Evolutionary conservation across 2,888 invertebrate species (phyloP).

Genomic region (Agrotis puta): DNA sequence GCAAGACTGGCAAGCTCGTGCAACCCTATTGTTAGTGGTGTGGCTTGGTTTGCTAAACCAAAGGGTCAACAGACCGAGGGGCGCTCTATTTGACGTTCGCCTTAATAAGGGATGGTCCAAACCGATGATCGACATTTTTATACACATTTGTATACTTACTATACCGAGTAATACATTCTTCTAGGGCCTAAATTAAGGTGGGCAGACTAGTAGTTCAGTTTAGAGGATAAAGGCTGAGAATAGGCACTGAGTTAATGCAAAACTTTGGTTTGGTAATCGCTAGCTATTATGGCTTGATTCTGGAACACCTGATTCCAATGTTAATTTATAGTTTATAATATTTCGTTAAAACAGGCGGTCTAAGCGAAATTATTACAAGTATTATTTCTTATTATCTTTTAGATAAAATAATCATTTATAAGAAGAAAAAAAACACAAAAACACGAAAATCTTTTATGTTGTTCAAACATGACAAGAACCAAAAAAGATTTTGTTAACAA

Average conservation of each 20-base stretch:
- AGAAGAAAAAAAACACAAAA: not conserved
- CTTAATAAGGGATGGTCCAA: conserved; percentile 65
- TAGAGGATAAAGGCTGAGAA: too few relatives aligned
- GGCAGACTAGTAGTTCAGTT: too few relatives aligned
- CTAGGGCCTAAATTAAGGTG: too few relatives aligned
- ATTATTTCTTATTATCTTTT: too few relatives aligned
- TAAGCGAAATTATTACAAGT: too few relatives aligned
- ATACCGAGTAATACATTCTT: not conserved
- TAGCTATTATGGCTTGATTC: too few relatives aligned
- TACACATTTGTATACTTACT: conserved; percentile 27
- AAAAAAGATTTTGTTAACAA: conserved; percentile 13
- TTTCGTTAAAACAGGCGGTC: too few relatives aligned
- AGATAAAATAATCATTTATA: too few relatives aligned
- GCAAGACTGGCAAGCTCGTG: not conserved
- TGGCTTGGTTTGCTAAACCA: conserved; percentile 66
- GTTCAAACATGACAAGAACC: conserved; percentile 13
- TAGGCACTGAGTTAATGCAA: too few relatives aligned
- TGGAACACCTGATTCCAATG: too few relatives aligned
- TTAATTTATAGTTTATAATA: too few relatives aligned
- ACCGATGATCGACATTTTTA: conserved; percentile 49
- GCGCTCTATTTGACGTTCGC: conserved; percentile 68
- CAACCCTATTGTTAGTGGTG: conserved; percentile 43
- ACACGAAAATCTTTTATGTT: not conserved
- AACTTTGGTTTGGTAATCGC: too few relatives aligned
- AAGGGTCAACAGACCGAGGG: conserved; percentile 67